Conservation (phyloP, 2,797 vertebrate species). For the Epinephelus malabaricus region DNA sequence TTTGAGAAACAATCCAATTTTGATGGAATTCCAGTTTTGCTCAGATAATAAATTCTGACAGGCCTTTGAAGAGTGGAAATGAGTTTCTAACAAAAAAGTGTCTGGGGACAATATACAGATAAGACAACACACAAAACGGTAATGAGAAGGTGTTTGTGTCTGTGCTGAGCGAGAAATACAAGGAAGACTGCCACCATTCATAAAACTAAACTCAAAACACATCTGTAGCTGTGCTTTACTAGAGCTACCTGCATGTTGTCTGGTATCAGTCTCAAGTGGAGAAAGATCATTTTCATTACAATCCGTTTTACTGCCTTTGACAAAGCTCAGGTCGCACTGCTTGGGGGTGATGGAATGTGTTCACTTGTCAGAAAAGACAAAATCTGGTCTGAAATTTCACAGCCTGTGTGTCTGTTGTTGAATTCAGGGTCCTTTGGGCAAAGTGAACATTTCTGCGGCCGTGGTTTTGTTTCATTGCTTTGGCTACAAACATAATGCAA, state of each 20-base stretch:
- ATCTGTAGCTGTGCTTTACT: conserved; percentile 41
- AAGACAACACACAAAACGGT: conserved; percentile 22
- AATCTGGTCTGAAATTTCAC: conserved; percentile 61
- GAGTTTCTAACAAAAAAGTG: conserved; percentile 38
- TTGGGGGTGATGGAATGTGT: conserved; percentile 49
- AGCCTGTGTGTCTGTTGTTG: conserved; percentile 57
- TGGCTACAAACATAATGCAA: conserved; percentile 80
- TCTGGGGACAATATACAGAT: conserved; percentile 39
- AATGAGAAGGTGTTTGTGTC: conserved; percentile 19
- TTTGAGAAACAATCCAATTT: conserved; percentile 69
- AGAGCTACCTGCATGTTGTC: conserved; percentile 20
- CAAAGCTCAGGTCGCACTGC: conserved; percentile 34
- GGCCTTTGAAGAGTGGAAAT: conserved; percentile 59
- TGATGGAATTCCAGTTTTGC: conserved; percentile 62
- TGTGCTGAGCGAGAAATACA: conserved; percentile 18
- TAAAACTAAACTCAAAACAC: conserved; percentile 20
- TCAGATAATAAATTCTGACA: conserved; percentile 62
- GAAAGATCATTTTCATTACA: conserved; percentile 46
- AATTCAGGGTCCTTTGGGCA: conserved; percentile 65
- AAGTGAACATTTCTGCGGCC: conserved; percentile 73
- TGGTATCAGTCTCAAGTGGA: conserved; percentile 36
- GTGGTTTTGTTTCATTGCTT: conserved; percentile 81
- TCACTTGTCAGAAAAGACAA: conserved; percentile 62
- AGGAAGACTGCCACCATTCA: conserved; percentile 32
- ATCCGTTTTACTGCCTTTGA: conserved; percentile 33